Percentiles rank a stretch among this genome's conserved stretches.
Conservation (phyloP, 1,140 invertebrate species). For the Callitettix versicolor region DNA sequence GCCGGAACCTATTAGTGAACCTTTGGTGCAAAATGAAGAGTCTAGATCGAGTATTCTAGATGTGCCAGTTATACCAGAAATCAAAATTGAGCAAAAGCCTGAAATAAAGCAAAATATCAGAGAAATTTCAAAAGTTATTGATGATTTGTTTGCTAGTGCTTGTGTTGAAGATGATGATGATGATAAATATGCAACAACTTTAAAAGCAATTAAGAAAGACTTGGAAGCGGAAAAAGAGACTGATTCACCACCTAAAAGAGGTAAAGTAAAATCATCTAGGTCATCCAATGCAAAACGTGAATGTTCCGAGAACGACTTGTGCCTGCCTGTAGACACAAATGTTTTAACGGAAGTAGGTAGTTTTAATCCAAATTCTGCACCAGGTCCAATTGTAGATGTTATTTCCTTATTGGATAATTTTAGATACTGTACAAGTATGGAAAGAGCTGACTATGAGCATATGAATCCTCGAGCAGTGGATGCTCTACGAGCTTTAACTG, state of each 20-base stretch:
- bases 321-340: slow-evolving; percentile 2
- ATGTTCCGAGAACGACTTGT: not conserved
- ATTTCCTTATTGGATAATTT: slow-evolving; percentile 3
- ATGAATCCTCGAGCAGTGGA: slow-evolving; percentile 10
- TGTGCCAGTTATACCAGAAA: not conserved
- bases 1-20: too few relatives aligned
- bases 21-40: slow-evolving; percentile 4
- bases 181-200: not conserved
- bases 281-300: not conserved
- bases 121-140: slow-evolving; percentile 4
- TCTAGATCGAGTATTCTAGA: slow-evolving; percentile 3
- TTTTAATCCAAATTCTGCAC: not conserved
- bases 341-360: not conserved
- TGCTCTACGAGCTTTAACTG: slow-evolving; percentile 1
- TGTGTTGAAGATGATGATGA: not conserved
- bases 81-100: not conserved
- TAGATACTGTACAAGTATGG: slow-evolving; percentile 8
- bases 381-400: slow-evolving; percentile 1
- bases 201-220: slow-evolving; percentile 5
- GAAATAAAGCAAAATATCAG: not conserved
- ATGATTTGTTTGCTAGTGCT: not conserved
- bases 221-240: too few relatives aligned
- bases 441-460: slow-evolving; percentile 10
- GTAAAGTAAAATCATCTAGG: too few relatives aligned
- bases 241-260: too few relatives aligned